A percentile compares a stretch with the other conserved stretches of the same genome.
phyloP scores from a whole-genome alignment of 1,140 invertebrate species.

The Drosophila saltans region DNA sequence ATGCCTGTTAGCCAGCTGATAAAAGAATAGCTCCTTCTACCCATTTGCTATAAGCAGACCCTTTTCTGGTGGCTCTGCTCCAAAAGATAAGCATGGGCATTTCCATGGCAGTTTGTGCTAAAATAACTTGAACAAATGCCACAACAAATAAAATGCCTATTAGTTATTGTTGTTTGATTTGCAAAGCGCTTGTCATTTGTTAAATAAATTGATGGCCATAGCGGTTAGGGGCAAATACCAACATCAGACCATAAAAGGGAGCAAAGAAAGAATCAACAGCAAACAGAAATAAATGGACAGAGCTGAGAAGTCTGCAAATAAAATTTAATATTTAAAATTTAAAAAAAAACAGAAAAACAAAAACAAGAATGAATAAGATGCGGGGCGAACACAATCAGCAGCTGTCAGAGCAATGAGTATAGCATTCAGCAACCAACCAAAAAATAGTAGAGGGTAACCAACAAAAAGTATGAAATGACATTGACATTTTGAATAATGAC shows the following conservation, averaged over 20 bases:
- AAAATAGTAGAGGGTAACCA: slow-evolving; percentile 13
- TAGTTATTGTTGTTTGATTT: slow-evolving; percentile 81
- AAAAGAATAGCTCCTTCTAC: slow-evolving; percentile 22
- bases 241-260: slow-evolving; percentile 26
- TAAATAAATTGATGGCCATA: slow-evolving; percentile 79
- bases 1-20: slow-evolving; percentile 55
- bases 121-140: slow-evolving; percentile 40
- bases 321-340: slow-evolving; percentile 33
- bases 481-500: slow-evolving; percentile 82
- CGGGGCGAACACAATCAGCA: slow-evolving; percentile 42
- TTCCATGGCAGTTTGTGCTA: slow-evolving; percentile 63
- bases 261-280: slow-evolving; percentile 10
- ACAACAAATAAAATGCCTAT: slow-evolving; percentile 69
- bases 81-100: slow-evolving; percentile 54
- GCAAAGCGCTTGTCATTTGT: slow-evolving; percentile 78
- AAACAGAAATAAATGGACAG: slow-evolving; percentile 18
- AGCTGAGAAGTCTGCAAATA: slow-evolving; percentile 22
- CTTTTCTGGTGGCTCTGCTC: slow-evolving; percentile 30
- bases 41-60: neutral
- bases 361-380: neutral
- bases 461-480: slow-evolving; percentile 64
- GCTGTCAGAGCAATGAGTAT: slow-evolving; percentile 72
- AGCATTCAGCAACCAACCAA: slow-evolving; percentile 60
- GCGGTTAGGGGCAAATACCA: slow-evolving; percentile 64
- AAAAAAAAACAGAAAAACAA: neutral